Conservation (phyloP, 2,113 vertebrate species). For the Xiphophorus maculatus region DNA sequence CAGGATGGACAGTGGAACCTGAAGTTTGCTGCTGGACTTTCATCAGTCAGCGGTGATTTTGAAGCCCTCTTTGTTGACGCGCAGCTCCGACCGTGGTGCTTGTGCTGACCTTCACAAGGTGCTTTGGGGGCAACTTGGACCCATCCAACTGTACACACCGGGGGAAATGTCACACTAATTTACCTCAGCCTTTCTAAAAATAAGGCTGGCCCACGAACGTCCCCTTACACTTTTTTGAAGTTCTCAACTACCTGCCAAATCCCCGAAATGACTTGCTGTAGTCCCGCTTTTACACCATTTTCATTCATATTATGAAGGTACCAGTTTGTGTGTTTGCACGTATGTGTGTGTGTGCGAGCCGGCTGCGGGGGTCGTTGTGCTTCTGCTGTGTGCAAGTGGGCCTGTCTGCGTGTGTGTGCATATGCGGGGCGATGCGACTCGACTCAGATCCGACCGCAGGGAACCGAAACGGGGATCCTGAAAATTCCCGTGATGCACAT, state of each 20-base stretch:
- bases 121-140: neutral
- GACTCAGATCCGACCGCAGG: slow-evolving; percentile 22
- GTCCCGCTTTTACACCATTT: neutral
- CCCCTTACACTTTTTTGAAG: neutral
- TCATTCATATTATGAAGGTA: slow-evolving; percentile 43
- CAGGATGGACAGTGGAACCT: slow-evolving; percentile 4
- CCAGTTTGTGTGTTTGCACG: slow-evolving; percentile 8
- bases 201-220: no score
- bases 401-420: slow-evolving; percentile 8
- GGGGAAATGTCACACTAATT: neutral
- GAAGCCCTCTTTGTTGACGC: slow-evolving; percentile 6
- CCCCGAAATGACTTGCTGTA: slow-evolving; percentile 27
- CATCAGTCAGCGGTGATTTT: neutral
- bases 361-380: slow-evolving; percentile 60
- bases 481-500: slow-evolving; percentile 10
- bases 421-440: slow-evolving; percentile 18
- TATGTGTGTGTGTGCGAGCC: slow-evolving; percentile 29
- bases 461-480: slow-evolving; percentile 34
- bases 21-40: slow-evolving; percentile 13
- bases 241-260: neutral
- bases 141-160: slow-evolving; percentile 6
- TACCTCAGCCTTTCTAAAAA: neutral
- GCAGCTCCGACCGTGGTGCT: slow-evolving; percentile 2
- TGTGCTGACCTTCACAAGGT: slow-evolving; percentile 16
- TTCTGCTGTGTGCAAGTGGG: slow-evolving; percentile 51